These are phyloP conservation scores for Melierax canorus DNA, from an alignment of 2,113 vertebrate species.

Conservation along the genomic window DNA sequence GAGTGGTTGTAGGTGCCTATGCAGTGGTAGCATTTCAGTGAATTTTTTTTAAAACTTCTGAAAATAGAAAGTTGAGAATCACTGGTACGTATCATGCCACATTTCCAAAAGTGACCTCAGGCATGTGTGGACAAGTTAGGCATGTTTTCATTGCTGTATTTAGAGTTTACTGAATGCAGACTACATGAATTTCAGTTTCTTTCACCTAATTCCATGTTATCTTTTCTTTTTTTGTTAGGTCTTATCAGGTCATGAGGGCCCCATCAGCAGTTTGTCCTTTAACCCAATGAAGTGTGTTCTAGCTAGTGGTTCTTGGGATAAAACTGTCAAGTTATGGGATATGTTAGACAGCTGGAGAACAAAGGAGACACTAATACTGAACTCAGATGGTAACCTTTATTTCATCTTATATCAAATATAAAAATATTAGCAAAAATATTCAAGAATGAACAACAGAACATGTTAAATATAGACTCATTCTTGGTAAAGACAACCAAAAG, in stretches of 20 bases:
- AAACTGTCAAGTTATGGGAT: conserved; percentile 91
- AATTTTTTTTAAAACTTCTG: background rate
- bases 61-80: background rate
- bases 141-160: background rate
- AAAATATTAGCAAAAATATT: background rate
- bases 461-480: background rate
- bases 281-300: conserved; percentile 86
- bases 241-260: conserved; percentile 90
- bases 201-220: background rate
- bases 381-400: conserved; percentile 81
- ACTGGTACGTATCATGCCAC: background rate
- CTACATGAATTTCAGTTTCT: background rate
- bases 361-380: conserved; percentile 84
- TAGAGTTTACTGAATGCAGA: background rate
- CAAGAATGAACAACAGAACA: background rate
- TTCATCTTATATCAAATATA: background rate
- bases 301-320: conserved; percentile 95
- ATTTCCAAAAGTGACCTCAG: background rate
- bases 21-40: background rate
- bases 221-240: conserved; percentile 71
- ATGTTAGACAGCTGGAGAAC: conserved; percentile 97
- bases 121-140: background rate
- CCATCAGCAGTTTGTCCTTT: conserved; percentile 88
- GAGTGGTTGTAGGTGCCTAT: background rate
- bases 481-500: background rate